Base-by-base conservation (phyloP, 2,888 invertebrate species). In the Gasteruption jaculator region DNA sequence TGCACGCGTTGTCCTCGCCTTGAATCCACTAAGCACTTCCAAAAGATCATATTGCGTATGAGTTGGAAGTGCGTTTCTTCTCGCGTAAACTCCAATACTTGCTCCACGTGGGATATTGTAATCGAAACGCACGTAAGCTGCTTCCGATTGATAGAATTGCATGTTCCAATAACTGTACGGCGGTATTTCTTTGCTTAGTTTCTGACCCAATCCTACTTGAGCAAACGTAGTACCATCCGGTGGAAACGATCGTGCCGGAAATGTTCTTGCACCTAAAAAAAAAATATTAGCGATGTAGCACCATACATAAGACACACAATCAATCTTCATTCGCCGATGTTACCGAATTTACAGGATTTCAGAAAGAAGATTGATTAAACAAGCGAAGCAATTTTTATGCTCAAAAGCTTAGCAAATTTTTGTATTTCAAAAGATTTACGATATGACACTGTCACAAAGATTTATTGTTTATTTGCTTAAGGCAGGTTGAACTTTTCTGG, bases 141-240 rank as follows among this genome's bases (percentile, higher is more conserved):
- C 86, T 73, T 92, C 89, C 46, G 90, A 88, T 73, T 94, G 93
- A 74, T 90, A 91, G 74, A 96, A 94, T 74, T 93, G 92, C 84
- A 93, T 90, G 73, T 93, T 92, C 94, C 94, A 94, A 73, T 94
- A 94, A 68, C 92, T 88, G 74, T 93, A 92, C 50, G 94, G 86
- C 63, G 87, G 86, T 67, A 96, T 90, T 75, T 88, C 86, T 74
- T 89, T 86, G 61, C 87, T 86, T 61, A 91, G 77, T 68, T 87
- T 84, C 73, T 91, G 86, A 53, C 92, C 91, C 65, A 93, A 76
- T 54, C 85, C 81, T 62, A 93, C 88, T 77, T 91, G 91, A 60
- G 86, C 85, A 73, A 92, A 92, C 38, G 91, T 91, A 56, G 91
- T 91, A 54, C 91, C 91, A 70, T 92, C 91, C 45, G 91, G 92